phyloP scores from a whole-genome alignment of 2,797 vertebrate species.

The Limosa lapponica region DNA sequence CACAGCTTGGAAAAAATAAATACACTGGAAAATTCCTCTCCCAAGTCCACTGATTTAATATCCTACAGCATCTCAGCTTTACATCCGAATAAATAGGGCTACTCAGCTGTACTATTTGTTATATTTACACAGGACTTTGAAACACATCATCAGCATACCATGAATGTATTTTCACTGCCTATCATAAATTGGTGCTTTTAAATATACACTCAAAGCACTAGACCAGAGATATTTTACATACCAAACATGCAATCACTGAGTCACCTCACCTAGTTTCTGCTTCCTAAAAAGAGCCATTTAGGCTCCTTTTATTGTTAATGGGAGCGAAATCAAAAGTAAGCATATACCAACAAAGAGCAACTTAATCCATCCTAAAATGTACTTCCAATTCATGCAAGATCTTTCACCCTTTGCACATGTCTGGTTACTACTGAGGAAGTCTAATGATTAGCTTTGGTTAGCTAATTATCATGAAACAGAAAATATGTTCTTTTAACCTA shows the following conservation, averaged over 20 bases:
- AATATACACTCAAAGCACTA: neutral
- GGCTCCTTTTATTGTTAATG: neutral
- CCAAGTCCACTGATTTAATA: neutral
- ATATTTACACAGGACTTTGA: neutral
- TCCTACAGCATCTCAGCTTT: neutral
- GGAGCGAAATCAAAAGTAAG: neutral
- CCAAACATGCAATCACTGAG: conserved; percentile 3
- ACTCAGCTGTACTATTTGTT: neutral
- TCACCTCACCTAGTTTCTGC: conserved; percentile 12
- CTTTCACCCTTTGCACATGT: neutral
- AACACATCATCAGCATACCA: neutral
- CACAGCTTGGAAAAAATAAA: neutral
- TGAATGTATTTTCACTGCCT: neutral
- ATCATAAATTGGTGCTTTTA: neutral
- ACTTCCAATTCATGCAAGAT: neutral
- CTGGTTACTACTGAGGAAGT: neutral
- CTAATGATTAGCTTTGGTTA: neutral
- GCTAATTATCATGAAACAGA: neutral
- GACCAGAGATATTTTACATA: conserved; percentile 3
- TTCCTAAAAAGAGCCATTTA: neutral
- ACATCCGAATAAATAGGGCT: neutral
- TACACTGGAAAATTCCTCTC: neutral
- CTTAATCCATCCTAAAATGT: neutral
- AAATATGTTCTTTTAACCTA: neutral
- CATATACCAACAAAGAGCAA: neutral